phyloP scores from a whole-genome alignment of 2,797 vertebrate species.

The Rousettus madagascariensis region DNA sequence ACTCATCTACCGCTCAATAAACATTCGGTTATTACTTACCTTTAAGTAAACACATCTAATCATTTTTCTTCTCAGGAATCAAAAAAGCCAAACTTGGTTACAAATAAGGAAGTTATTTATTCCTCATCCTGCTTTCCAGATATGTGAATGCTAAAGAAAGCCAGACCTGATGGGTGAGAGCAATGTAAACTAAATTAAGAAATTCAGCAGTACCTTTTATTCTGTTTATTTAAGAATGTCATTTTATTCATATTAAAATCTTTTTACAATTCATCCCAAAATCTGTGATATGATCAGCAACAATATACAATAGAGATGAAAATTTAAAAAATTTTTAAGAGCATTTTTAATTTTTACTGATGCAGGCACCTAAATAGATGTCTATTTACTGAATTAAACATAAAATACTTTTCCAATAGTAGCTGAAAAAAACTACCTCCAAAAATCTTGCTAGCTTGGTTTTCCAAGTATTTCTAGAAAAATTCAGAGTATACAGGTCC shows the following conservation, averaged over 20 bases:
- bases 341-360: background rate
- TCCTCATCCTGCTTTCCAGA: background rate
- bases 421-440: background rate
- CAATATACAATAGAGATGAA: background rate
- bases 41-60: slow-evolving; percentile 61
- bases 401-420: background rate
- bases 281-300: background rate
- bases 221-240: background rate
- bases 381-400: background rate
- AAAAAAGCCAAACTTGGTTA: slow-evolving; percentile 44
- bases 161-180: background rate
- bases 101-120: background rate
- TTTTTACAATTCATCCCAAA: background rate
- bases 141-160: background rate
- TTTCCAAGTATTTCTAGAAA: slow-evolving; percentile 20
- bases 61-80: background rate
- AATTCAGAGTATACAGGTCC: background rate
- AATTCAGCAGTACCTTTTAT: background rate
- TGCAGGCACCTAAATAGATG: background rate
- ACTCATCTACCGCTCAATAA: slow-evolving; percentile 24
- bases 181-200: background rate
- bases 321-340: background rate
- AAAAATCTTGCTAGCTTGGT: slow-evolving; percentile 1
- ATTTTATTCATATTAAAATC: background rate
- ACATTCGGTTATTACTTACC: background rate